Percentiles rank a stretch among this genome's conserved stretches.
Conservation (phyloP, 2,113 vertebrate genomes). For the Nanorana parkeri region DNA sequence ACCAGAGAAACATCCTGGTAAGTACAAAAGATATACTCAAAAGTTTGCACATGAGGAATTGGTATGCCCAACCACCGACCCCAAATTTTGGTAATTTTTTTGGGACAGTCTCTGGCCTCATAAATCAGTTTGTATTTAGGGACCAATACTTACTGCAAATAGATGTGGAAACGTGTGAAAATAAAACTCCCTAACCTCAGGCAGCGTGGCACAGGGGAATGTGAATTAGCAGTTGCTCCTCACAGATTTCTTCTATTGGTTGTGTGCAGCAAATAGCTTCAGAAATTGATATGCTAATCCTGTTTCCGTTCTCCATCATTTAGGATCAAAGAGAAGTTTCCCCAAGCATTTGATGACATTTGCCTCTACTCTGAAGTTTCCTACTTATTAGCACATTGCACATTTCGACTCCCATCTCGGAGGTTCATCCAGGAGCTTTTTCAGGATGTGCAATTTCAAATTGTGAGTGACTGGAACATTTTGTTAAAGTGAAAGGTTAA, state of each 20-base stretch:
- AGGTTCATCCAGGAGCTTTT: conserved; percentile 98
- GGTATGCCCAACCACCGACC: too few relatives aligned
- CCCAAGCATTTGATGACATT: conserved; percentile 96
- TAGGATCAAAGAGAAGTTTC: conserved; percentile 98
- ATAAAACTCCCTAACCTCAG: background rate
- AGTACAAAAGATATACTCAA: too few relatives aligned
- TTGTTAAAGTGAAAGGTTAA: background rate
- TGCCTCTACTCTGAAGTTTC: conserved; percentile 98
- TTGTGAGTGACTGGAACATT: conserved; percentile 73
- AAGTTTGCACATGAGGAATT: too few relatives aligned
- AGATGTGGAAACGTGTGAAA: background rate
- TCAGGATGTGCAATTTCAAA: conserved; percentile 97
- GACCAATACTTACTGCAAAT: too few relatives aligned
- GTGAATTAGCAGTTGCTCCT: background rate
- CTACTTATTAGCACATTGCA: conserved; percentile 90
- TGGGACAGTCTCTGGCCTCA: too few relatives aligned
- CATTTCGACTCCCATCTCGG: conserved; percentile 91
- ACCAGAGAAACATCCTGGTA: too few relatives aligned
- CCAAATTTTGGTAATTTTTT: too few relatives aligned
- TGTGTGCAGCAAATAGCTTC: background rate
- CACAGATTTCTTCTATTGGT: background rate
- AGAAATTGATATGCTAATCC: background rate
- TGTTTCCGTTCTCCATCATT: conserved; percentile 29
- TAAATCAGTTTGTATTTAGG: too few relatives aligned
- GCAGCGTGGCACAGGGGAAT: background rate